A percentile compares a stretch with the other conserved stretches of the same genome.
phyloP scores from a whole-genome alignment of 2,888 invertebrate genomes.

The Phyto melanocephala region DNA sequence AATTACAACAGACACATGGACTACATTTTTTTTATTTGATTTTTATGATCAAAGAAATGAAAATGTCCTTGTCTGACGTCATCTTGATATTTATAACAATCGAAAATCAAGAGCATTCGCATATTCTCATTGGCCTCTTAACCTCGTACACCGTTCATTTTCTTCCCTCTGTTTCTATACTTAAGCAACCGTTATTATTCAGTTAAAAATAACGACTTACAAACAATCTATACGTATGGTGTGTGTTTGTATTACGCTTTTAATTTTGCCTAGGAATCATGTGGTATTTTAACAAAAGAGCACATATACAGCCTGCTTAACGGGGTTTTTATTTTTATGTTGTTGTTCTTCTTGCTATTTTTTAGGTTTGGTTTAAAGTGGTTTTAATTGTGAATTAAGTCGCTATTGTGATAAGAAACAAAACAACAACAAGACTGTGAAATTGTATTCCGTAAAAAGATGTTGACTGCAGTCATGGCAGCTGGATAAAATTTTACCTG shows the following conservation, averaged over 20 bases:
- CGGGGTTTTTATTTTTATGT: too few relatives aligned
- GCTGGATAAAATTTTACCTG: too few relatives aligned
- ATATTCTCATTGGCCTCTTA: slow-evolving; percentile 11
- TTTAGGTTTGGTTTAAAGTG: slow-evolving; percentile 69
- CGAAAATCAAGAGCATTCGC: slow-evolving; percentile 67
- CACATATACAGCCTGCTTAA: slow-evolving; percentile 55
- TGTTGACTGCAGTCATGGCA: slow-evolving; percentile 8
- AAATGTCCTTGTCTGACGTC: slow-evolving; percentile 70
- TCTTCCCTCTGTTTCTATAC: neutral
- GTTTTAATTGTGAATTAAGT: slow-evolving; percentile 78
- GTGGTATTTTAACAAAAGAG: slow-evolving; percentile 46
- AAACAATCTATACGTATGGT: slow-evolving; percentile 40
- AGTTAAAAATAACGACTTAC: slow-evolving; percentile 34
- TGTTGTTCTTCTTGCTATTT: slow-evolving; percentile 9
- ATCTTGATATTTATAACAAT: slow-evolving; percentile 30
- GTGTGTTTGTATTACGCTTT: slow-evolving; percentile 4
- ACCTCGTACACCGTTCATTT: neutral
- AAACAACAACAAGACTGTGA: neutral
- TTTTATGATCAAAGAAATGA: slow-evolving; percentile 55
- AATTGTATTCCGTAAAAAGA: neutral
- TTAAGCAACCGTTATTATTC: slow-evolving; percentile 11
- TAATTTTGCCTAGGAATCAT: slow-evolving; percentile 39
- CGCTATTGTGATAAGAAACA: slow-evolving; percentile 73
- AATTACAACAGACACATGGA: too few relatives aligned
- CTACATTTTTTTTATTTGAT: too few relatives aligned